Evolutionary conservation across 2,113 vertebrate genomes (phyloP).

Genomic region (Centropristis striata): DNA sequence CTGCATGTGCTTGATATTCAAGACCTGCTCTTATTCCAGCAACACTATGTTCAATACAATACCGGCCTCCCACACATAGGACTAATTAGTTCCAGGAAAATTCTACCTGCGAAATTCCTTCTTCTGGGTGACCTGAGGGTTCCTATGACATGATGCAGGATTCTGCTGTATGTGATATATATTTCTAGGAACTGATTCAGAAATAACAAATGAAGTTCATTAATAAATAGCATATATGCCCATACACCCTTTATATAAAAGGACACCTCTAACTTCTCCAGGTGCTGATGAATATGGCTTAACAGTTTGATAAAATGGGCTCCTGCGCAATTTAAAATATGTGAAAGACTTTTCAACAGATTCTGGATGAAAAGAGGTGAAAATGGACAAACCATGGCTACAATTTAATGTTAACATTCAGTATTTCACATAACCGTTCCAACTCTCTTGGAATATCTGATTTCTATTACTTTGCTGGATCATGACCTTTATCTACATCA

Average conservation of each 20-base stretch:
- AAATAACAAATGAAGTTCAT: background rate
- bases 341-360: background rate
- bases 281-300: constrained; percentile 1
- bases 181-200: background rate
- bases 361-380: background rate
- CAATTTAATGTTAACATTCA: background rate
- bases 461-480: constrained; percentile 41
- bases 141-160: background rate
- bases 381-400: background rate
- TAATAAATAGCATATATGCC: background rate
- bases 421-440: background rate
- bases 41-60: too few relatives aligned
- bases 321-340: constrained; percentile 11
- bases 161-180: background rate
- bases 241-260: background rate
- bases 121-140: too few relatives aligned
- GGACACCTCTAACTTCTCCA: background rate
- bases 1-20: too few relatives aligned
- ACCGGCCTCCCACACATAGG: too few relatives aligned
- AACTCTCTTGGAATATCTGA: constrained; percentile 24
- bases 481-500: constrained; percentile 60
- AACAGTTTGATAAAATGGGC: constrained; percentile 1
- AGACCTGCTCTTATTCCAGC: too few relatives aligned
- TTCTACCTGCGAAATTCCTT: too few relatives aligned
- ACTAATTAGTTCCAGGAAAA: too few relatives aligned